Conservation (phyloP, 2,113 vertebrate genomes). For the Semnopithecus entellus region DNA sequence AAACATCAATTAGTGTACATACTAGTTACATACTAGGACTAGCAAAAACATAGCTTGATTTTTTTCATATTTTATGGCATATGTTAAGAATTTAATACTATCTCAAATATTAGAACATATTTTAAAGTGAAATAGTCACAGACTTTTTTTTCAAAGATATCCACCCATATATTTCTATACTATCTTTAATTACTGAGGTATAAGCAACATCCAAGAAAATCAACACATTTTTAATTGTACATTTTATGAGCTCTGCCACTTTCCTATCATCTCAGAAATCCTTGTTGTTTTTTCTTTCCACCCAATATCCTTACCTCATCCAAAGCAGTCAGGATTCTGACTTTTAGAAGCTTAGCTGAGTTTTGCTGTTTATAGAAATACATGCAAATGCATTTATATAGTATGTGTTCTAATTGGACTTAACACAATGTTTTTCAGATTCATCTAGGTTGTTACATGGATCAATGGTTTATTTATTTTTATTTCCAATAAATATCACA, state of each 20-base stretch:
- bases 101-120: neutral
- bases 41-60: neutral
- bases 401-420: neutral
- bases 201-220: neutral
- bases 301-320: neutral
- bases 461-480: neutral
- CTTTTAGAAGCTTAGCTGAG: neutral
- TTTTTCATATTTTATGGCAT: neutral
- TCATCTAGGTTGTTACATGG: neutral
- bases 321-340: neutral
- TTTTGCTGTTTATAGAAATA: neutral
- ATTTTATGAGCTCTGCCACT: neutral
- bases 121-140: neutral
- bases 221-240: neutral
- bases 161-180: neutral
- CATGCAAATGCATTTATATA: neutral
- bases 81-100: neutral
- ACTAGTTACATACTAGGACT: neutral
- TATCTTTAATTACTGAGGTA: neutral
- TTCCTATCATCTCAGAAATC: neutral
- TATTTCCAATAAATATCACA: neutral
- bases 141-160: neutral
- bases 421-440: neutral
- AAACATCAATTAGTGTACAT: neutral
- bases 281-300: neutral